Base-by-base conservation (phyloP, 2,797 vertebrate genomes). In the Morelia viridis region DNA sequence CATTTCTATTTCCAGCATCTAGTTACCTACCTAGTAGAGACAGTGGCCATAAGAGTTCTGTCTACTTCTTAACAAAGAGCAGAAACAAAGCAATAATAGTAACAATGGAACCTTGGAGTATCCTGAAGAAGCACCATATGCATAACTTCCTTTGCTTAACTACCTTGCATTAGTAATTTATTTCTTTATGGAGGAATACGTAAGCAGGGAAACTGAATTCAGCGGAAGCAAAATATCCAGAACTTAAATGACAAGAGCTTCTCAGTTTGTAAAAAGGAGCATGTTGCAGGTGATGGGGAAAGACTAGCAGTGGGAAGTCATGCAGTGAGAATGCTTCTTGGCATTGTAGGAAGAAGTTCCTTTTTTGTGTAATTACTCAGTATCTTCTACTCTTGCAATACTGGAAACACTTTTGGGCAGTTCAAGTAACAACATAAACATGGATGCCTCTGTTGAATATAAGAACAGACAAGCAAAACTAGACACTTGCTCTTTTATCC, bases 351-450 rank as follows among this genome's bases (percentile, higher is more conserved):
- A 84, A 85, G 93, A 89, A 85, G 92, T 94, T 94, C 65, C 60
- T 50, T 85, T 90, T 94, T 95, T 94, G 58, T 88, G 91, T 92
- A 95, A 95, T 26, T 50, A 68, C 26, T 0, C 28, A 28, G 28
- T 56, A 35, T 3, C 1, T 71, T 92, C 24, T 64, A 64, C 15
- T 91, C 88, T 89, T 57, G 17, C 60, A 89, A 87, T 68, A 53
- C 17, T 58, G 76, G 68, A 65, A 87, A 88, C 41, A 62, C 28
- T 15, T 88, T 83, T 61, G 71, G 58, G 88, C 57, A 80, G 57
- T 64, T 50, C 60, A 89, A 58, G 57, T 84, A 88, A 41, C 88
- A 87, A 89, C 58, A 28, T 3, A 35, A 10, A 11, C 3, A 83
- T 80, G 87, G 31, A 31, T 26, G 0, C 57, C 35, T 61, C 53